Evolutionary conservation across 2,113 vertebrate genomes (phyloP).

Genomic region (Morone saxatilis): DNA sequence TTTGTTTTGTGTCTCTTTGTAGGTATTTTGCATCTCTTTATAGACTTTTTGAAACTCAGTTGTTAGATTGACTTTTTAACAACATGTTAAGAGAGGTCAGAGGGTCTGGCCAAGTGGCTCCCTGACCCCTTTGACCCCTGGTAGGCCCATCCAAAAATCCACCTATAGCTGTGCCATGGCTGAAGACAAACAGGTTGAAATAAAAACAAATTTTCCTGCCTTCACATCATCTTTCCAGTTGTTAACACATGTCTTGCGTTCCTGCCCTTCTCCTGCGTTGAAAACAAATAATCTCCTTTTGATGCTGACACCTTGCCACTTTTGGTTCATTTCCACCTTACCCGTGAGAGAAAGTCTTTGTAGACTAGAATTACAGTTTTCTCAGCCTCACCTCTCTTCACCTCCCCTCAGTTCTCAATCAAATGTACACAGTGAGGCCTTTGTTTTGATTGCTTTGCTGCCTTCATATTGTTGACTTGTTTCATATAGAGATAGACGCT

Average conservation of each 20-base stretch:
- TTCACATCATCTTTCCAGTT: conserved; percentile 25
- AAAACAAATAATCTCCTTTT: conserved; percentile 64
- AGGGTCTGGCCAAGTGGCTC: background rate
- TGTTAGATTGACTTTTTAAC: background rate
- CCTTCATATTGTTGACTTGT: conserved; percentile 54
- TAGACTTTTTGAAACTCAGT: background rate
- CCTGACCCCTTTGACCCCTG: background rate
- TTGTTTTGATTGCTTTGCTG: conserved; percentile 65
- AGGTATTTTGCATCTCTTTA: background rate
- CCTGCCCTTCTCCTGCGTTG: conserved; percentile 31
- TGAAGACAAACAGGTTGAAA: conserved; percentile 38
- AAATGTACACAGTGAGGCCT: conserved; percentile 50
- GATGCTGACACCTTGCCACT: conserved; percentile 45
- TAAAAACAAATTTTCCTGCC: conserved; percentile 8
- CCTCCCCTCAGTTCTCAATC: conserved; percentile 47
- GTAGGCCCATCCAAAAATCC: conserved; percentile 13
- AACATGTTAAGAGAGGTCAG: background rate
- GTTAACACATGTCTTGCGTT: conserved; percentile 7
- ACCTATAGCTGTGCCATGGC: conserved; percentile 15
- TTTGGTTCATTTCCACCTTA: conserved; percentile 48
- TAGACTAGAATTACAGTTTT: conserved; percentile 43
- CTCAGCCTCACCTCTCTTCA: conserved; percentile 49
- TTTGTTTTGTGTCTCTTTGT: background rate
- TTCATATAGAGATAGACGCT: conserved; percentile 51
- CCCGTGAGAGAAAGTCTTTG: conserved; percentile 43